Evolutionary conservation across 2,888 invertebrate genomes (phyloP), one percentile per base, ranked within the genome.

Genomic region (Pherbina coryleti): DNA sequence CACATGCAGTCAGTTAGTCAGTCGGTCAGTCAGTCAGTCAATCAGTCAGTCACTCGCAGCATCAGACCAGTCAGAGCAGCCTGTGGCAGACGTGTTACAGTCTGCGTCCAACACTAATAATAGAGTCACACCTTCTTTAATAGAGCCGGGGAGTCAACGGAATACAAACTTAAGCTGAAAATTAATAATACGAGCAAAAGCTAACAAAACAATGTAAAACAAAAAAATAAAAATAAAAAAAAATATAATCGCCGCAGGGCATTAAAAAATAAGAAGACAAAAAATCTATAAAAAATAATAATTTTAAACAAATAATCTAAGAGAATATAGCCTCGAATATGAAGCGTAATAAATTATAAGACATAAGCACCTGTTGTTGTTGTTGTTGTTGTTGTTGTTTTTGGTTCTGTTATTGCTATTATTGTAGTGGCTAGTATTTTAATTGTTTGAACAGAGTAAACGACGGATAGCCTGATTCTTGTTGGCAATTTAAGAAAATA

Each of bases 51-150:
- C 28, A 14, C 1, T 55, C 22, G 55, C 22, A 22, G 55, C 55
- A 55, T 9, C 55, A 55, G 19, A 7, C 8, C 55, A n/a, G 7
- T n/a, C 55, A n/a, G 19, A 34, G 66, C 66, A 31, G 66, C 17
- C n/a, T 19, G 31, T 25, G 31, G 66, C 66, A 34, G 37, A 28
- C 25, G 25, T 60, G 60, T 60, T 28, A 60, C 37, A 22, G 67
- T 34, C 37, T 19, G 44, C 5, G 67, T 37, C 67, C 60, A 60
- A 67, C 22, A 44, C 8, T 67, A 67, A 67, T 67, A 37, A 67
- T 37, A 67, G 34, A 67, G 69, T 69, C 69, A 69, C 69, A 69
- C 69, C 69, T 69, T 51, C 69, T 69, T 69, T 69, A 69, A 69
- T 69, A 69, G 69, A 69, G 69, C 69, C 22, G 49, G 67, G 37